Evolutionary conservation across 2,113 vertebrate species (phyloP).

Genomic region (Python bivittatus): DNA sequence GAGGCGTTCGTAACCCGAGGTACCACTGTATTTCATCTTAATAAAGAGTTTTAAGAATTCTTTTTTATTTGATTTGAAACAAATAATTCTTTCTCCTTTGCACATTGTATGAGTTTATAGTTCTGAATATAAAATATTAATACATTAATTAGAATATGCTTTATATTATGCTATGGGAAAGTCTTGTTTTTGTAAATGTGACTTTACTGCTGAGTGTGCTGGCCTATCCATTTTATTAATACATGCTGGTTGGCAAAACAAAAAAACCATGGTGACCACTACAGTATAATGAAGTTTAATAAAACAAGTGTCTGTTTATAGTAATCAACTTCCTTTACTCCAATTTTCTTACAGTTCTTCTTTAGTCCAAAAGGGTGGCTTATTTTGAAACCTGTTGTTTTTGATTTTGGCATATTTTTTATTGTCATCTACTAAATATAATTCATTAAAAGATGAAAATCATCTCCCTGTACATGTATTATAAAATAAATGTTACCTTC

Average conservation of each 20-base stretch:
- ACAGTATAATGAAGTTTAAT: background rate
- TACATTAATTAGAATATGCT: background rate
- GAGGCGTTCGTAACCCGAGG: no score
- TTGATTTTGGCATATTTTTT: background rate
- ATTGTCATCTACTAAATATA: background rate
- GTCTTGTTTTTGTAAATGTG: background rate
- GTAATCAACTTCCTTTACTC: background rate
- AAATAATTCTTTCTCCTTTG: background rate
- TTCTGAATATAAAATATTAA: constrained; percentile 1
- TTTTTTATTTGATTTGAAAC: background rate
- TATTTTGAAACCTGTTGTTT: background rate
- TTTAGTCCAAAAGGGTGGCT: background rate
- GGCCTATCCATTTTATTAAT: background rate
- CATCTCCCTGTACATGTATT: background rate
- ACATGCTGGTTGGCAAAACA: background rate
- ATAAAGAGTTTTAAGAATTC: background rate
- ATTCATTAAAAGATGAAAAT: background rate
- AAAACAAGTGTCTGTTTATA: constrained; percentile 6
- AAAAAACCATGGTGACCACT: background rate
- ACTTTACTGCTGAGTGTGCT: background rate
- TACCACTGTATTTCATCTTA: background rate
- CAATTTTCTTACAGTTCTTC: background rate
- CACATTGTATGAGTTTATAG: background rate
- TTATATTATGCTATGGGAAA: background rate
- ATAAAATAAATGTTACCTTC: background rate